Evolutionary conservation across 23 tunicate species (phyloP), one percentile per base, ranked within the genome.

Genomic region (Oikopleura albicans): DNA sequence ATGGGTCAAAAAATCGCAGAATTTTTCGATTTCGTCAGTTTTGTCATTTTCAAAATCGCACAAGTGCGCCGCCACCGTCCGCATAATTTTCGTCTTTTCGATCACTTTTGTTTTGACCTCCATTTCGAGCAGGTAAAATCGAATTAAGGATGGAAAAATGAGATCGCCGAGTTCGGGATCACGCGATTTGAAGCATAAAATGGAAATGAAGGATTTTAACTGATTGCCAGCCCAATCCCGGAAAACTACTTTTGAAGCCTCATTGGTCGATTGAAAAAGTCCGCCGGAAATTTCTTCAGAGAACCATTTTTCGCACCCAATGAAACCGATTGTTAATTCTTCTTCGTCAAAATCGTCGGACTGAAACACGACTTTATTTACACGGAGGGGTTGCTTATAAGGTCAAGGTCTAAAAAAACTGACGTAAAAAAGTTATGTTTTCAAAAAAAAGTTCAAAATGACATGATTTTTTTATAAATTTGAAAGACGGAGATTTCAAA

Each of bases 21-120:
- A 71, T 29, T 71, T 71, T 37, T 71, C 79, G 37, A 71, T 71
- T 37, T 71, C 79, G 28, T 71, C 79, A 29, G 79, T 71, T 71
- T 29, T 71, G 79, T 71, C 79, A 29, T 71, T 29, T 71, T 71
- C 79, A 71, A 71, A 71, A 29, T 29, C 35, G 37, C 33, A 27
- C 79, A 71, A 29, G 31, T 27, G 33, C 4, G 4, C 36, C 36
- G 79, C 79, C 2, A 71, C 37, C 31, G 27, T 71, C 31, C 79
- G 33, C 37, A 71, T 71, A 29, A 71, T 71, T 31, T 16, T 31
- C 31, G 34, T 2, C 31, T 16, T 71, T 71, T 27, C 36, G 31
- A 71, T 71, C 28, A 12, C 4, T 71, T 71, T 71, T 16, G 79
- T 71, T 71, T 29, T 71, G 28, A 2, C 4, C 2, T 71, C 79